Conservation (phyloP, 2,113 vertebrate species). For the Limnothrissa miodon region DNA sequence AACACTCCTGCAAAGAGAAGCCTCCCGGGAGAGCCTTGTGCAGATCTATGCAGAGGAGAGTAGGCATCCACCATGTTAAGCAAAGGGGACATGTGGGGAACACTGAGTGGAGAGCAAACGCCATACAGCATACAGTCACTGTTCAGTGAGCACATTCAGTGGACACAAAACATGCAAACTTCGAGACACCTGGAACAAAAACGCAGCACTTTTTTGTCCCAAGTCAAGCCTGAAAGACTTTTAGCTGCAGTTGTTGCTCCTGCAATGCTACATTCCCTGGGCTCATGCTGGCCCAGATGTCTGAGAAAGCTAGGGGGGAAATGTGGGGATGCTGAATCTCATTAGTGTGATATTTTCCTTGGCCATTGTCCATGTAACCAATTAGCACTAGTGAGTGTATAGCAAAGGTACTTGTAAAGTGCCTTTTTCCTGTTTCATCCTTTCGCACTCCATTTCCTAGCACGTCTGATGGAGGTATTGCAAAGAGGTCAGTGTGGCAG, state of each 20-base stretch:
- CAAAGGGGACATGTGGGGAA: neutral
- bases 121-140: neutral
- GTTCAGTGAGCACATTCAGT: neutral
- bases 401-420: constrained; percentile 23
- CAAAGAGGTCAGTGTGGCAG: neutral
- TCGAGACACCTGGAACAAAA: neutral
- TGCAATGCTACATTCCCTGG: neutral
- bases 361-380: constrained; percentile 27
- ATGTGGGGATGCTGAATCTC: neutral
- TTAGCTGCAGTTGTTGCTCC: neutral
- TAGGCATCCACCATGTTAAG: neutral
- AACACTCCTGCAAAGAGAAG: neutral
- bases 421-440: neutral
- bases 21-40: neutral
- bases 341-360: neutral
- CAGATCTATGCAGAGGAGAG: neutral
- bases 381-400: constrained; percentile 20
- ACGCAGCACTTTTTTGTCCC: neutral
- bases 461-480: neutral
- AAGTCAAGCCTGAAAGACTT: neutral
- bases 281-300: neutral
- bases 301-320: neutral
- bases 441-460: neutral
- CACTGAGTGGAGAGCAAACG: neutral
- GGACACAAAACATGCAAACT: neutral